Base-by-base conservation (phyloP, 1,140 invertebrate species). In the Cotesia chilonis region DNA sequence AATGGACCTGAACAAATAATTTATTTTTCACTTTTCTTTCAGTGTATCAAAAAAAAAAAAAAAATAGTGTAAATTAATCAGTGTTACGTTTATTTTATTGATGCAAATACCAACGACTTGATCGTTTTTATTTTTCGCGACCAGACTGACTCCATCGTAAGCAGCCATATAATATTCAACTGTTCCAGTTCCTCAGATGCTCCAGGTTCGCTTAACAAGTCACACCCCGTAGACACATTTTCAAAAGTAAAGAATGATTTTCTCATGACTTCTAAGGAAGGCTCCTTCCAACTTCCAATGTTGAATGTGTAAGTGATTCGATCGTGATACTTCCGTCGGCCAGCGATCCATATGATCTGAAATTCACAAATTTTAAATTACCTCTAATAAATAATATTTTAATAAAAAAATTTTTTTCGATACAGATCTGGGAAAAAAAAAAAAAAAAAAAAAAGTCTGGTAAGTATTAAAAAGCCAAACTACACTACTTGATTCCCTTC, bases 61-160 rank as follows among this genome's bases (percentile, higher is more conserved):
- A 69, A 55, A 35, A 2, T 54, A 10, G 0, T 28, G 1, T 28
- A 28, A 28, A 28, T 28, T 28, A 28, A 3, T 28, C 28, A 28
- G 28, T 28, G 1, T 51, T 76, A 89, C 91, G 84, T 92, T 90
- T 47, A 92, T 81, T 85, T 92, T 92, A 77, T 92, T 92, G 76
- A 92, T 91, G 5, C 88, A 79, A 0, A 88, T 90, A 0, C 89
- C 88, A 4, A 86, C 88, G 4, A 92, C 89, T 74, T 88, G 77
- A 2, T 82, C 10, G 81, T 91, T 2, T 77, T 69, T 4, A 51
- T 89, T 87, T 1, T 90, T 80, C 0, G 91, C 90, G 0, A 92
- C 85, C n/a, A 92, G 75, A 1, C 91, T 92, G 0, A 91, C 88
- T 0, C 91, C 91, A 76, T 93, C 91, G 65, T 89, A 82, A 0